These are phyloP conservation scores for Rhynchomys soricoides DNA, from an alignment of 2,113 vertebrate genomes.

Conservation along the genomic window DNA sequence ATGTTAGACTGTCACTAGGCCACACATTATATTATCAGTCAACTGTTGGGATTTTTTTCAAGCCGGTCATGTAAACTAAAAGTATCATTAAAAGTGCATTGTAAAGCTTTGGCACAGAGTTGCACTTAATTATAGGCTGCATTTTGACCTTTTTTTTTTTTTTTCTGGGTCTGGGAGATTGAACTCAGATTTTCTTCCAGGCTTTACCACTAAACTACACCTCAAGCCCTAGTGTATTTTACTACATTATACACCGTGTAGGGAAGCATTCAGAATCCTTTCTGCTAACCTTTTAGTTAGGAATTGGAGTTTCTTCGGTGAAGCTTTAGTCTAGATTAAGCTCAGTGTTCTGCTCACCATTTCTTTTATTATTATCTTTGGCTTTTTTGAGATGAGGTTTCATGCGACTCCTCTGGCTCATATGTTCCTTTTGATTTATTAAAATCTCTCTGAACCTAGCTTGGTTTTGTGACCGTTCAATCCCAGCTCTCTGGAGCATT, in stretches of 20 bases:
- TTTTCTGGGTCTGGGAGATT: background rate
- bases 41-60: background rate
- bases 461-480: too few species aligned
- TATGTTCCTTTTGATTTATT: conserved; percentile 31
- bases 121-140: background rate
- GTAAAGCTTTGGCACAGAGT: background rate
- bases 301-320: too few species aligned
- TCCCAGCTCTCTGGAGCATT: background rate
- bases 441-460: background rate
- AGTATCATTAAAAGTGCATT: background rate
- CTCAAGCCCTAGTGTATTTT: background rate
- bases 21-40: background rate
- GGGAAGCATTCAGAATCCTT: background rate
- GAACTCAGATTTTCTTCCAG: background rate
- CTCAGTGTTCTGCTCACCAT: background rate
- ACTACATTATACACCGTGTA: background rate
- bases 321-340: background rate
- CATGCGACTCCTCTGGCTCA: background rate
- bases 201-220: background rate
- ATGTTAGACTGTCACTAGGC: background rate
- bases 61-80: background rate
- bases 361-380: background rate
- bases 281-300: background rate
- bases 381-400: background rate
- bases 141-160: background rate